Evolutionary conservation across 2,888 invertebrate genomes (phyloP), one percentile per base, ranked within the genome.

Genomic region (Xanthia togata): DNA sequence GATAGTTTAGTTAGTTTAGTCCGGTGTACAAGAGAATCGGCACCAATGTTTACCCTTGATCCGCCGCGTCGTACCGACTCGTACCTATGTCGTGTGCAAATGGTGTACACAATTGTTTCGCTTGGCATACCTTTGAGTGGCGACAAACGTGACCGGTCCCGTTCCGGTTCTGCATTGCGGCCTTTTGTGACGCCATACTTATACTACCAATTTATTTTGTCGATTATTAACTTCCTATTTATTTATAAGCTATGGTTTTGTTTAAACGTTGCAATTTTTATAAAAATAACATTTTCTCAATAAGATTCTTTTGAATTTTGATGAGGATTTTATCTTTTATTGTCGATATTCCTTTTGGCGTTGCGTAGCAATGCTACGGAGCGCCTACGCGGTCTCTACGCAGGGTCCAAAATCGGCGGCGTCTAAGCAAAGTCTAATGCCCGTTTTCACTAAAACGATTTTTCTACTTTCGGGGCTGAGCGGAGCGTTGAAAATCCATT

Each of bases 151-250:
- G 73, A 72, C 77, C 81, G 62, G 73, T 67, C 68, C 71, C 55
- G 63, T 57, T 70, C 78, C 71, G 67, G 53, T 78, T 87, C 88
- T 87, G 87, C 85, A 87, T 81, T 88, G 88, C 87, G 80, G 88
- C 68, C 74, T 77, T 81, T 79, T 81, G 73, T 70, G 73, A 67
- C 69, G 81, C 57, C 69, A 67, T 31, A 60, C 41, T n/a, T 68
- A 35, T 53, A 60, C 26, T 53, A 26, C 23, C 35, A 53, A 78
- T 70, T 67, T 70, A 17, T 77, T 26, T 20, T 17, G 50, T 65
- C 57, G 8, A 73, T 78, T 79, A 59, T 64, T 59, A 2, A 57
- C 12, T 44, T 41, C 4, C 50, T 50, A 59, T 41, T 76, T 68
- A n/a, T 50, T 26, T 47, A 41, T 0, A n/a, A 4, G 12, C 26